phyloP scores from a whole-genome alignment of 2,888 invertebrate species.

The Prosapia bicincta region DNA sequence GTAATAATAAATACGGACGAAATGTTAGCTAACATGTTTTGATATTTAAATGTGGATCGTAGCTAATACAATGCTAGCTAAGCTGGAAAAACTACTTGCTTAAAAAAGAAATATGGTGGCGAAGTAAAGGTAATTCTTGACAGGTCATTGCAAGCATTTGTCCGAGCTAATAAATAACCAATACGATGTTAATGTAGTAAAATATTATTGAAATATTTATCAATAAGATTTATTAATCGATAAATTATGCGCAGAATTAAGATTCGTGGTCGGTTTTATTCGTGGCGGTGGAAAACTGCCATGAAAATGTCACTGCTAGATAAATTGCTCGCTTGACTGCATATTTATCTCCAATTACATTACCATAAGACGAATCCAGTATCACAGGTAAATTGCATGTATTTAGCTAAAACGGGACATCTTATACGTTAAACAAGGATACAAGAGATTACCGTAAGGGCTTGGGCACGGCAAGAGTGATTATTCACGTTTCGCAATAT shows the following conservation, averaged over 20 bases:
- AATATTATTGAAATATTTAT: slow-evolving; percentile 2
- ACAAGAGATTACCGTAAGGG: no score
- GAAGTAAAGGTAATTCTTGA: no score
- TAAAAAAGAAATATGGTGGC: no score
- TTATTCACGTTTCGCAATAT: no score
- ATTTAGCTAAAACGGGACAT: neutral
- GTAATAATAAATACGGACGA: no score
- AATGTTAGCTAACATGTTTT: no score
- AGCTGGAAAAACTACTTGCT: no score
- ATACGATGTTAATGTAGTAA: neutral
- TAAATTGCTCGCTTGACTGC: neutral
- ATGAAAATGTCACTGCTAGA: neutral
- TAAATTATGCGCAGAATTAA: neutral
- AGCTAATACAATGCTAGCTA: no score
- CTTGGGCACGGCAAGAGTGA: no score
- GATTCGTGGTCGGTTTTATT: neutral
- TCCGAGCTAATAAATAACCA: neutral
- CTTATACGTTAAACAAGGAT: no score
- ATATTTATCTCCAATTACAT: neutral
- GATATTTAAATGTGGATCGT: no score
- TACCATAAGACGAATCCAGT: neutral
- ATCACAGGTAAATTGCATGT: neutral
- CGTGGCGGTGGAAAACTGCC: neutral
- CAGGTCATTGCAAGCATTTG: neutral
- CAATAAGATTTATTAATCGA: neutral